phyloP scores from a whole-genome alignment of 37 sponge, comb jelly and placozoan species.

The Ianthella basta region DNA sequence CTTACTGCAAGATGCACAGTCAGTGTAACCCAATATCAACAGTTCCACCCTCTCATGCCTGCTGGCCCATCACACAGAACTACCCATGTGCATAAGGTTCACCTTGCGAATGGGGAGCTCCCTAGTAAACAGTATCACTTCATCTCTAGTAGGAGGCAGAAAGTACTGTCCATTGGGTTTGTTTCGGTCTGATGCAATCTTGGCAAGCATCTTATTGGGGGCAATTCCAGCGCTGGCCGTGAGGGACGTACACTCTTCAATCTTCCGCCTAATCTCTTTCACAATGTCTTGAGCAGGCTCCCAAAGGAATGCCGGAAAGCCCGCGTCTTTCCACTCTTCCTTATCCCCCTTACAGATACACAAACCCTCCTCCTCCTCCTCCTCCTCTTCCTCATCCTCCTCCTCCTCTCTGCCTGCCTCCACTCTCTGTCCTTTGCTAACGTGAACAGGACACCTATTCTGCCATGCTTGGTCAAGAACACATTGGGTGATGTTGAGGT shows the following conservation, averaged over 20 bases:
- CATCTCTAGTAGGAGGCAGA: slow-evolving; percentile 70
- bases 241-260: slow-evolving; percentile 58
- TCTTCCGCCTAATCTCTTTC: slow-evolving; percentile 70
- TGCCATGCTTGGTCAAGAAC: slow-evolving; percentile 11
- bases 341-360: too few relatives aligned
- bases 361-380: slow-evolving; percentile 7
- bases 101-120: slow-evolving; percentile 92
- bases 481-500: slow-evolving; percentile 82
- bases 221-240: slow-evolving; percentile 99
- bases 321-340: not conserved
- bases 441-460: not conserved
- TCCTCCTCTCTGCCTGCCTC: not conserved
- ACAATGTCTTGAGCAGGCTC: slow-evolving; percentile 65
- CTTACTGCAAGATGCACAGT: not conserved
- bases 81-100: too few relatives aligned
- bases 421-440: not conserved
- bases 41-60: too few relatives aligned
- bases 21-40: too few relatives aligned
- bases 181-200: slow-evolving; percentile 93
- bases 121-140: slow-evolving; percentile 74
- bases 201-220: slow-evolving; percentile 90
- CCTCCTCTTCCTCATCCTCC: not conserved
- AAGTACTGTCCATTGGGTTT: slow-evolving; percentile 95
- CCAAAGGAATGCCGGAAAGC: slow-evolving; percentile 45
- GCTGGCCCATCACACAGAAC: too few relatives aligned